Evolutionary conservation across 1,140 invertebrate species (phyloP).

Genomic region (Drepana arcuata): DNA sequence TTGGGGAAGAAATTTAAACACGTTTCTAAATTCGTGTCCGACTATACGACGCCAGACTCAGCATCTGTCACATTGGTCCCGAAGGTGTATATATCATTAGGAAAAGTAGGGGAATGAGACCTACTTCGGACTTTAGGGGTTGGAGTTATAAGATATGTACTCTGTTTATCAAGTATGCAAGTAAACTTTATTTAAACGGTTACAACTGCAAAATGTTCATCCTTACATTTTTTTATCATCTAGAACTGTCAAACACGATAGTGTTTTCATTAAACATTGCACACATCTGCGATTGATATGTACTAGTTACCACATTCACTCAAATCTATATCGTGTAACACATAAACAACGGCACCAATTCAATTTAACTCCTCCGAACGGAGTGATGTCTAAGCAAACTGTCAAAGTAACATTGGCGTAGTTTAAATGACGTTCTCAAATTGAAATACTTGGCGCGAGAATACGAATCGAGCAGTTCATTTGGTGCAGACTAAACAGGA

Average conservation of each 20-base stretch:
- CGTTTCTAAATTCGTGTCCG: no score
- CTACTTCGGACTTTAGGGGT: no score
- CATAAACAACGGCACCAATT: conserved; percentile 21
- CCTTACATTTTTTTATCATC: not conserved
- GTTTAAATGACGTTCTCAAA: conserved; percentile 30
- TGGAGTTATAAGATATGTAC: not conserved
- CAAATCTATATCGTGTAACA: conserved; percentile 18
- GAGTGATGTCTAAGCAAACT: conserved; percentile 20
- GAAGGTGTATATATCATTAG: no score
- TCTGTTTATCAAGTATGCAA: not conserved
- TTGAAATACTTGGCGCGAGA: conserved; percentile 23
- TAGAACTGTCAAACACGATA: not conserved
- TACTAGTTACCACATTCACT: conserved; percentile 1
- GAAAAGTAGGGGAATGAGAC: no score
- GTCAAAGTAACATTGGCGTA: conserved; percentile 28
- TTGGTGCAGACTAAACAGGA: conserved; percentile 10
- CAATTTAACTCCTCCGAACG: conserved; percentile 19
- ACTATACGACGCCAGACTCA: no score
- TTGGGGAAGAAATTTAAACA: no score
- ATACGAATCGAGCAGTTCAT: conserved; percentile 17
- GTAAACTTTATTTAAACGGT: not conserved
- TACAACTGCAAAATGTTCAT: no score
- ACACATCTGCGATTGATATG: not conserved
- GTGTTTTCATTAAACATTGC: not conserved
- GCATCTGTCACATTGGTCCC: no score